These are phyloP conservation scores for Notarius quadriscutis DNA, from an alignment of 2,113 vertebrate genomes.

Conservation along the genomic window DNA sequence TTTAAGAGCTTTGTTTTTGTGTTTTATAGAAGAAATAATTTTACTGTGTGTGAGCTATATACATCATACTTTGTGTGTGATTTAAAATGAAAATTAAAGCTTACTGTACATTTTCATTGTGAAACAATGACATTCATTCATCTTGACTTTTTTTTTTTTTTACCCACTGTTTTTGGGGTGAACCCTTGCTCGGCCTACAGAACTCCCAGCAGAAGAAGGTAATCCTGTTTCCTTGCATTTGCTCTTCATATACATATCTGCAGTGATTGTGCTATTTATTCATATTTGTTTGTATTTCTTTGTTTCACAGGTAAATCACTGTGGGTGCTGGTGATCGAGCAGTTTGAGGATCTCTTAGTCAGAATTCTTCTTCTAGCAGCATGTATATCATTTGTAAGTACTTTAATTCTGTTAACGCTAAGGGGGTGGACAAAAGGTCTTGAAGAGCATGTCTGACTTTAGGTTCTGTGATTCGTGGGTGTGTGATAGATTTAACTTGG, in stretches of 20 bases:
- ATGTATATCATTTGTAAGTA: conserved; percentile 99
- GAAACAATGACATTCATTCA: too few species aligned
- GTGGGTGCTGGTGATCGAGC: conserved; percentile 92
- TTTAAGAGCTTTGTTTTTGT: too few species aligned
- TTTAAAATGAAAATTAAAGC: not conserved
- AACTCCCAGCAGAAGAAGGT: conserved; percentile 96
- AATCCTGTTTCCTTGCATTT: not conserved
- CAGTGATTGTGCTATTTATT: not conserved
- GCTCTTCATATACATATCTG: conserved; percentile 5
- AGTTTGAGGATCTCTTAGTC: conserved; percentile 97
- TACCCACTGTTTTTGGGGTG: conserved; percentile 45
- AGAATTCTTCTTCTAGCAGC: conserved; percentile 96
- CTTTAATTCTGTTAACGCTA: not conserved
- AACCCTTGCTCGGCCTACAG: conserved; percentile 72
- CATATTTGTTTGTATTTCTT: conserved; percentile 13
- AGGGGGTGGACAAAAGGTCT: too few species aligned
- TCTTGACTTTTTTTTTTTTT: not conserved
- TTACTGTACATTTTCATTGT: too few species aligned
- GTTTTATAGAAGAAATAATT: too few species aligned
- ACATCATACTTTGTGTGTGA: not conserved
- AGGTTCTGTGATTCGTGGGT: not conserved
- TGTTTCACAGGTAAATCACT: conserved; percentile 87
- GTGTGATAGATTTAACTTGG: not conserved
- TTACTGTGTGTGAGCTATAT: too few species aligned
- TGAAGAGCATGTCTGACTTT: not conserved